Evolutionary conservation across 2,113 vertebrate species (phyloP).

Genomic region (Hipposideros armiger): DNA sequence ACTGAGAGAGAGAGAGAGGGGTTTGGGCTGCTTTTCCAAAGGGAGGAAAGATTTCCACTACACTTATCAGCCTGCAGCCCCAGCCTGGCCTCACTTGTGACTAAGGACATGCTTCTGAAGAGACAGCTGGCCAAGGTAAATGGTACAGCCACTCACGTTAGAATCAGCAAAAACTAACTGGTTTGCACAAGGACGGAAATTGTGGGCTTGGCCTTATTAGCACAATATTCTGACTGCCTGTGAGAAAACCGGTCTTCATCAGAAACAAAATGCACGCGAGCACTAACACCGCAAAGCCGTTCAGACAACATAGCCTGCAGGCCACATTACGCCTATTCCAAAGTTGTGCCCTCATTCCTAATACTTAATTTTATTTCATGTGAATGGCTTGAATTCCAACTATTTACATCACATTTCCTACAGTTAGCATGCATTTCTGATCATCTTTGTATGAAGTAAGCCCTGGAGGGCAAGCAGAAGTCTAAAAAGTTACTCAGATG

Average conservation of each 20-base stretch:
- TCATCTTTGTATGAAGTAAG: constrained; percentile 51
- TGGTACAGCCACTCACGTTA: background rate
- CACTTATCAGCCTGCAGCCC: background rate
- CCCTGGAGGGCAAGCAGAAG: constrained; percentile 40
- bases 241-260: constrained; percentile 50
- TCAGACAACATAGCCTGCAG: background rate
- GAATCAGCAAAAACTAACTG: background rate
- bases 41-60: background rate
- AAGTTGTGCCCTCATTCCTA: constrained; percentile 43
- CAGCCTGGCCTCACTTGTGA: constrained; percentile 15
- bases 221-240: constrained; percentile 45
- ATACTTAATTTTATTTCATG: constrained; percentile 58
- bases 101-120: constrained; percentile 37
- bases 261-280: constrained; percentile 56
- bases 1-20: background rate
- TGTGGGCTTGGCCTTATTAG: constrained; percentile 23
- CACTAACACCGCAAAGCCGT: constrained; percentile 16
- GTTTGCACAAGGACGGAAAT: constrained; percentile 58
- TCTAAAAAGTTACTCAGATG: constrained; percentile 26
- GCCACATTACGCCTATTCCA: constrained; percentile 17
- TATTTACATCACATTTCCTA: constrained; percentile 8
- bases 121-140: constrained; percentile 42
- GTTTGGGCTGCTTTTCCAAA: constrained; percentile 20
- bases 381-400: constrained; percentile 32
- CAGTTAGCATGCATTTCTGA: constrained; percentile 24